Evolutionary conservation across 2,113 vertebrate genomes (phyloP).

Genomic region (Cathartes aura): DNA sequence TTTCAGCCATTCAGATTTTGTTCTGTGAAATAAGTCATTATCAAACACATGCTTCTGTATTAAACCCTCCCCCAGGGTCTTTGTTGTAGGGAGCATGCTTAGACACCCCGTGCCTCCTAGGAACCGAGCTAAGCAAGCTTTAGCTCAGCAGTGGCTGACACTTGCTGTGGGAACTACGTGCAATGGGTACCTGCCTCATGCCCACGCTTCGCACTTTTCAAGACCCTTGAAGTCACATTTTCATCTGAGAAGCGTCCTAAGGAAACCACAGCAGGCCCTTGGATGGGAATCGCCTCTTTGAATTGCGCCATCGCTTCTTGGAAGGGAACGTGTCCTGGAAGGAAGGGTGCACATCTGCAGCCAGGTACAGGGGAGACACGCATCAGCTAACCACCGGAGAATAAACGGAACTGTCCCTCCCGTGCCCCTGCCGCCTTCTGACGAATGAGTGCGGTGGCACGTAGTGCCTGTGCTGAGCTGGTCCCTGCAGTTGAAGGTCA

Average conservation of each 20-base stretch:
- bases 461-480: background rate
- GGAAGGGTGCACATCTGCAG: too few species aligned
- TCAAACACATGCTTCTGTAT: background rate
- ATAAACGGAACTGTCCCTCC: background rate
- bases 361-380: accelerated
- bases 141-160: accelerated
- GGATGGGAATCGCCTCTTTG: background rate
- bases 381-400: accelerated
- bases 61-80: background rate
- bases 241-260: background rate
- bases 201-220: background rate
- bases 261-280: background rate
- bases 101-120: background rate
- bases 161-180: accelerated
- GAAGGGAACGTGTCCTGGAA: background rate
- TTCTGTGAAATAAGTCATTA: background rate
- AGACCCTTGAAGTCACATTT: background rate
- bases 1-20: background rate
- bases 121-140: accelerated
- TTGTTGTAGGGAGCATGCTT: accelerated
- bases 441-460: accelerated
- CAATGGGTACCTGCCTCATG: accelerated
- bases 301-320: accelerated
- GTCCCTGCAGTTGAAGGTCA: accelerated
- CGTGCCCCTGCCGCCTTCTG: background rate